Evolutionary conservation across 2,888 invertebrate species (phyloP).

Genomic region (Gnatocerus cornutus): DNA sequence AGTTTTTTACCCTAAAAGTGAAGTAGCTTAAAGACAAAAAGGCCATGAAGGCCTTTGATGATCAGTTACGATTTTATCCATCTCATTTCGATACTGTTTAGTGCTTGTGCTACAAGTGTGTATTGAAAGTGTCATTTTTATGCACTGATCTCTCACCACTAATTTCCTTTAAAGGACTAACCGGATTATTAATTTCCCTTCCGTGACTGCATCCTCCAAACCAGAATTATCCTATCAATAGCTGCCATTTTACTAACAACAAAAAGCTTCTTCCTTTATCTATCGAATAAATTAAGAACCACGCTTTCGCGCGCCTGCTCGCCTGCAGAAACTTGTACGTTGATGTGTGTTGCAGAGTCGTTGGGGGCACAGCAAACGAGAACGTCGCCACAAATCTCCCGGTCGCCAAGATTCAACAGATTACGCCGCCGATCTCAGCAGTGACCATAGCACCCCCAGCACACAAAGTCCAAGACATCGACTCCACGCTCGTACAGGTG

Average conservation of each 20-base stretch:
- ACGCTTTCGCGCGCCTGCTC: conserved; percentile 34
- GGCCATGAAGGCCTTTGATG: no score
- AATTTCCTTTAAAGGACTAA: no score
- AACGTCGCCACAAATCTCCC: conserved; percentile 75
- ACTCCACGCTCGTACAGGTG: conserved; percentile 74
- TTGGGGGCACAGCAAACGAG: conserved; percentile 84
- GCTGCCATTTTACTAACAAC: not conserved
- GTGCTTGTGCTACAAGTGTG: no score
- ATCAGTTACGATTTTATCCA: no score
- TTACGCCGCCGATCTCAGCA: conserved; percentile 85
- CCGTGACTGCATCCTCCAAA: no score
- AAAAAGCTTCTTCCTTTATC: not conserved
- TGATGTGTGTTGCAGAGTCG: conserved; percentile 75
- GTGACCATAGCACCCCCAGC: conserved; percentile 81
- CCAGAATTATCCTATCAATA: no score
- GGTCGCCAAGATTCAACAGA: conserved; percentile 78
- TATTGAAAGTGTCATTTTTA: no score
- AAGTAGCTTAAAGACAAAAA: no score
- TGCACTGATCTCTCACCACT: no score
- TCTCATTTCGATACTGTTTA: no score
- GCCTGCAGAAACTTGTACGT: conserved; percentile 7
- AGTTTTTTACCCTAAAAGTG: no score
- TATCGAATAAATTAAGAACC: conserved; percentile 7
- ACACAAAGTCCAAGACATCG: conserved; percentile 87
- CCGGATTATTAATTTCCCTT: no score